Conservation (phyloP, 2,888 invertebrate genomes). For the Eupeodes latifasciatus region DNA sequence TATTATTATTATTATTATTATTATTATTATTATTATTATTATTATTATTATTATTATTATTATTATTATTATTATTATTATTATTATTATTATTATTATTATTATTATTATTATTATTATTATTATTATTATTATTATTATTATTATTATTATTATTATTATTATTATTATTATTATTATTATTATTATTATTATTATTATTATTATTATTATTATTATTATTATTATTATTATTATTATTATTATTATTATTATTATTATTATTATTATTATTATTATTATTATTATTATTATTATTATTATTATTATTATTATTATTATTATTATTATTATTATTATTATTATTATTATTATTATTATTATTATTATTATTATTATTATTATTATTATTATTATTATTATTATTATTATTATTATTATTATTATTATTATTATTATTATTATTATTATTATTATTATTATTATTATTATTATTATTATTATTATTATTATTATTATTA, state of each 20-base stretch:
- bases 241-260: conserved; percentile 29
- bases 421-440: conserved; percentile 29
- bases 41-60: background rate
- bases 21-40: background rate
- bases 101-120: conserved; percentile 24
- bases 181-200: conserved; percentile 22
- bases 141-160: conserved; percentile 29
- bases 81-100: conserved; percentile 20
- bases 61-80: conserved; percentile 27
- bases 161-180: conserved; percentile 27
- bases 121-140: conserved; percentile 27
- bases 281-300: conserved; percentile 29
- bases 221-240: conserved; percentile 29
- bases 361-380: conserved; percentile 27
- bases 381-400: conserved; percentile 25
- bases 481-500: conserved; percentile 21
- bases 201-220: conserved; percentile 19
- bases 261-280: conserved; percentile 31
- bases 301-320: conserved; percentile 27
- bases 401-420: conserved; percentile 21
- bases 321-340: conserved; percentile 29
- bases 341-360: conserved; percentile 31
- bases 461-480: conserved; percentile 22
- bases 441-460: conserved; percentile 29
- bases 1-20: conserved; percentile 15